Evolutionary conservation across 2,113 vertebrate species (phyloP), one percentile per base, ranked within the genome.

Genomic region (Isurus oxyrinchus): DNA sequence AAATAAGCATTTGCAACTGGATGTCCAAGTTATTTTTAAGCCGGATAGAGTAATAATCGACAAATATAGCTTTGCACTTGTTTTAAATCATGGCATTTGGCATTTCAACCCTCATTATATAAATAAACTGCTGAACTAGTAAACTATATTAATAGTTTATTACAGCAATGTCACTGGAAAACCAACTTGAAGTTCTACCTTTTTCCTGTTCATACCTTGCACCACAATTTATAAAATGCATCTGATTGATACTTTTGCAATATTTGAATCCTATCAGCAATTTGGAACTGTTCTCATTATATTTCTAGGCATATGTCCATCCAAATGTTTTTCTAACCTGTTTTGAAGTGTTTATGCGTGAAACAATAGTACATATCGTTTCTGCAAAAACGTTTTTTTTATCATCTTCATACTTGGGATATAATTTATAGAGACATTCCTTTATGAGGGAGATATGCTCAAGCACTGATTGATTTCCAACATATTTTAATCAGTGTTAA

Each of bases 1-100:
- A 13, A 21, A 72, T 95, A 69, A 11, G 16, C 61, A 69, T 72
- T 69, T 69, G 67, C 66, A 72, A 67, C 66, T 95, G 11, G 94
- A 76, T 5, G 61, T 55, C 59, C 81, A 3, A 3, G 10, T 96
- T 97, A 96, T 96, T 97, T 96, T 96, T 93, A 55, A 21, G 23
- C 90, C 96, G 19, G 81, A 96, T 96, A 97, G 97, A 97, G 96
- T 88, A 93, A 96, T 94, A 11, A 49, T 95, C 25, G 40, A 55
- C 94, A 72, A 35, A 72, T 95, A 55, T 95, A 95, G 21, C 94
- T 27, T 55, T 55, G 96, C 96, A 66, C 19, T 97, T 96, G 95
- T 57, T 96, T 96, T 57, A 97, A 96, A 96, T 97, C 97, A 96
- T 96, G 88, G 57, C 90, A 23, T 96, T 97, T 97, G 97, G 97